Conservation (phyloP, 1,140 invertebrate species). For the Sesamia nonagrioides region DNA sequence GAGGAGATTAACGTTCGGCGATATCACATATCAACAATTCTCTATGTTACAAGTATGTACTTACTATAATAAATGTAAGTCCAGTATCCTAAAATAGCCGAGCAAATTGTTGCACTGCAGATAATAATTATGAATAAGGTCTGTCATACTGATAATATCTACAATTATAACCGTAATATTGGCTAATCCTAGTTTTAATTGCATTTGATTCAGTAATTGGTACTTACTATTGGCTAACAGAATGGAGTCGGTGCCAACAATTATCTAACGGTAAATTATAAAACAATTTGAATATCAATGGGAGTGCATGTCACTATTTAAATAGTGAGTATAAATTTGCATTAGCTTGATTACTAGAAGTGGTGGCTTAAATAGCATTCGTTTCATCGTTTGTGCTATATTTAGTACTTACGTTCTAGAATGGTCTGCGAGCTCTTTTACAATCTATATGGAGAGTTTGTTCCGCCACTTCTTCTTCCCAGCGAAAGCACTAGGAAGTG, state of each 20-base stretch:
- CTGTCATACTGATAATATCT: constrained; percentile 28
- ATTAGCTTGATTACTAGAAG: constrained; percentile 7
- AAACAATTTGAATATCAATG: constrained; percentile 36
- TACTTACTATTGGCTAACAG: constrained; percentile 29
- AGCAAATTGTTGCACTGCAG: constrained; percentile 3
- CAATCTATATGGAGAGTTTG: too few species aligned
- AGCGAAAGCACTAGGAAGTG: too few species aligned
- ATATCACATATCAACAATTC: not conserved
- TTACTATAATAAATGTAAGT: not conserved
- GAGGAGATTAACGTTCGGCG: too few species aligned
- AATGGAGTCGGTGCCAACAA: not conserved
- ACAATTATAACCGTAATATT: constrained; percentile 5
- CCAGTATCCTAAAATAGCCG: not conserved
- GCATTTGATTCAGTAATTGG: constrained; percentile 20
- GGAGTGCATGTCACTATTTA: constrained; percentile 20
- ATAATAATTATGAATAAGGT: constrained; percentile 33
- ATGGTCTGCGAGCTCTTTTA: not conserved
- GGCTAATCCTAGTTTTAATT: constrained; percentile 29
- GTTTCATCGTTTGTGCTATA: not conserved
- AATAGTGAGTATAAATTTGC: constrained; percentile 3
- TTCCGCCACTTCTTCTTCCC: too few species aligned
- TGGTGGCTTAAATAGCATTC: not conserved
- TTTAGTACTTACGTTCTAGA: not conserved
- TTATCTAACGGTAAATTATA: constrained; percentile 28
- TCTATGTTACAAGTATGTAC: too few species aligned